A percentile compares a stretch with the other conserved stretches of the same genome.
Conservation (phyloP, 2,113 vertebrate species). For the Murina feae region DNA sequence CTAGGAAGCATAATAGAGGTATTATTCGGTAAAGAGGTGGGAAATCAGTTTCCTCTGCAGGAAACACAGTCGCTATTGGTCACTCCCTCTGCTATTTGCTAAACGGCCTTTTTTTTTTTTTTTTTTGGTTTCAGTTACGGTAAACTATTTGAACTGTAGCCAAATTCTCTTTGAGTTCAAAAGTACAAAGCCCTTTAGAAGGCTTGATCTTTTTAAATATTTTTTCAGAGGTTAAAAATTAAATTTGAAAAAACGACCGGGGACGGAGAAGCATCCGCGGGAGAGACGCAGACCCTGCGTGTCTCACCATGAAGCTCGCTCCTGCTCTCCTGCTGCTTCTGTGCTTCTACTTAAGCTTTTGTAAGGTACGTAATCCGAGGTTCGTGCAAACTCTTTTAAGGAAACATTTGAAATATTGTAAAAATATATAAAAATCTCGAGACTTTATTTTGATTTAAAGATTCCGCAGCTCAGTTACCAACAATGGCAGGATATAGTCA, state of each 20-base stretch:
- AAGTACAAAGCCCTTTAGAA: constrained; percentile 54
- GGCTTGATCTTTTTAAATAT: constrained; percentile 66
- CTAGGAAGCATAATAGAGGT: neutral
- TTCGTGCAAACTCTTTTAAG: constrained; percentile 1
- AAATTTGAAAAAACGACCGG: constrained; percentile 67
- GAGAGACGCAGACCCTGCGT: neutral
- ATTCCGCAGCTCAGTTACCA: neutral
- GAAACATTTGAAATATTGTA: neutral
- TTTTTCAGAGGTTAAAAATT: constrained; percentile 85
- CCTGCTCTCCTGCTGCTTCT: constrained; percentile 55
- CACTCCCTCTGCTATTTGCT: constrained; percentile 22
- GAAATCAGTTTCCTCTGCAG: neutral
- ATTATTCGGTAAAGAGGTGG: neutral
- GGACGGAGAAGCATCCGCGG: constrained; percentile 10
- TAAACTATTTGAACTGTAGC: constrained; percentile 41
- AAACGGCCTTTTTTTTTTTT: constrained; percentile 4
- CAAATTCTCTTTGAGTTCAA: constrained; percentile 43
- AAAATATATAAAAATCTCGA: neutral
- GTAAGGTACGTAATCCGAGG: constrained; percentile 78
- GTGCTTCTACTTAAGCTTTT: constrained; percentile 48
- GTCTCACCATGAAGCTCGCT: constrained; percentile 74
- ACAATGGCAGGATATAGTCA: neutral
- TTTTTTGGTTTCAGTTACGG: constrained; percentile 28
- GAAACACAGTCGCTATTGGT: neutral
- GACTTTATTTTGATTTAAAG: neutral